Evolutionary conservation across 2,113 vertebrate species (phyloP).

Genomic region (Oryzias woworae): DNA sequence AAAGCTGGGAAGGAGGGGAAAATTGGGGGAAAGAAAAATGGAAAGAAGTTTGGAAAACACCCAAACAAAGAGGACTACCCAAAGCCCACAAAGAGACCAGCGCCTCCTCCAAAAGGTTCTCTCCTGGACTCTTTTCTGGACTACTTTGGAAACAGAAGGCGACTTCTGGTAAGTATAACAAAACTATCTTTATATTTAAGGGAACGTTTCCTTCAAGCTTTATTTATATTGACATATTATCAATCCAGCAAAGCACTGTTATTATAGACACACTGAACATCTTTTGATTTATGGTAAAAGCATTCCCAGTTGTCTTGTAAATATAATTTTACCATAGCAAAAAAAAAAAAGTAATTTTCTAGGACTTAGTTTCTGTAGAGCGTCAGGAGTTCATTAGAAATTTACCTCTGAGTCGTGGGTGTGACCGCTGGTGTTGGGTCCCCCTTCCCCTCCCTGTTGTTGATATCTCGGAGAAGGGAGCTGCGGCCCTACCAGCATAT

Average conservation of each 20-base stretch:
- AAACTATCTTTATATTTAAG: conserved; percentile 1
- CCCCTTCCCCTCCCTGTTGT: too few relatives aligned
- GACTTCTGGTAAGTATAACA: conserved; percentile 87
- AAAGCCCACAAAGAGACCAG: conserved; percentile 79
- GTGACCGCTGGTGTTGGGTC: too few relatives aligned
- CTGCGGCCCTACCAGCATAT: too few relatives aligned
- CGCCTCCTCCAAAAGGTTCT: conserved; percentile 73
- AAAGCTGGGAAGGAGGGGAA: conserved; percentile 82
- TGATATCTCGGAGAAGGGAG: too few relatives aligned
- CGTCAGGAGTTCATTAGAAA: too few relatives aligned
- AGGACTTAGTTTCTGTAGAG: too few relatives aligned
- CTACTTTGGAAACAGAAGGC: conserved; percentile 91
- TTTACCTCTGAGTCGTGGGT: too few relatives aligned
- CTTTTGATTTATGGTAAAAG: too few relatives aligned
- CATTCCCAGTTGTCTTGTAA: too few relatives aligned
- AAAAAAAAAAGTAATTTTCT: too few relatives aligned
- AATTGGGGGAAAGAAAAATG: conserved; percentile 80
- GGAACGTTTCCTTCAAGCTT: neutral
- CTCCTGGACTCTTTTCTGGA: conserved; percentile 81
- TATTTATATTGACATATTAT: conserved; percentile 9
- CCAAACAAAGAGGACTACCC: conserved; percentile 80
- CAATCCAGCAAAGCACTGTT: neutral
- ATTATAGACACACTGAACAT: too few relatives aligned
- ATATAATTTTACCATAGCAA: too few relatives aligned
- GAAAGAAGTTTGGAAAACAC: conserved; percentile 79